Evolutionary conservation across 1,140 invertebrate species (phyloP), one percentile per base, ranked within the genome.

Genomic region (Brachionus calyciflorus): DNA sequence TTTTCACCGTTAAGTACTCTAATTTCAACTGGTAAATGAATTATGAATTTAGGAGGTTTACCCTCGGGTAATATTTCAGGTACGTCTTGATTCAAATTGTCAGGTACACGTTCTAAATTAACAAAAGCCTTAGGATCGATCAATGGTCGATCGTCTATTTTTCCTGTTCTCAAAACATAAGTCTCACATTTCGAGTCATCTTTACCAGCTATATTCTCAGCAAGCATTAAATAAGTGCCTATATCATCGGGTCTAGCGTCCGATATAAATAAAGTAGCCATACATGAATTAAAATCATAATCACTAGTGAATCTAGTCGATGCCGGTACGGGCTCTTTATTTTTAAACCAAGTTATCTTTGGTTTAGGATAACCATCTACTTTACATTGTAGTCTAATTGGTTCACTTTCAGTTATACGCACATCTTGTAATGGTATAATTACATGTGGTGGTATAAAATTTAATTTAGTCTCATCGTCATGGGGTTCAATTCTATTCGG

Each of bases 1-100:
- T 30, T 51, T 49, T 57, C 40, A 5, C 73, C 73, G 21, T 76
- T 46, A 1, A 37, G 17, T 10, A 76, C 55, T 5, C 17, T 55
- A 12, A 55, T 1, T 28, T 76, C 73, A 55, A 17, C 46, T n/a
- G 41, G 49, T 6, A 76, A 19, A 21, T 46, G 73, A 14, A 73
- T 55, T 0, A 73, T 51, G 37, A 73, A 49, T n/a, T 51, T 49
- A 3, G 69, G 69, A 14, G 69, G 69, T 55, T 30, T 49, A 3
- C 51, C 46, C 14, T 49, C 69, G 14, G 69, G 69, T 10, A 19
- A 6, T 3, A 40, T 49, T 26, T 73, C 6, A 28, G 48, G 46
- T 21, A 41, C 41, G 60, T 88, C 89, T 26, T 94, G 94, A 28
- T 93, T 88, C 6, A 91, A 82, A 82, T 96, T 96, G 6, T 41